A percentile compares a stretch with the other conserved stretches of the same genome.
These are phyloP conservation scores for Catharus bicknelli DNA, from an alignment of 2,113 vertebrate species.

Conservation along the genomic window DNA sequence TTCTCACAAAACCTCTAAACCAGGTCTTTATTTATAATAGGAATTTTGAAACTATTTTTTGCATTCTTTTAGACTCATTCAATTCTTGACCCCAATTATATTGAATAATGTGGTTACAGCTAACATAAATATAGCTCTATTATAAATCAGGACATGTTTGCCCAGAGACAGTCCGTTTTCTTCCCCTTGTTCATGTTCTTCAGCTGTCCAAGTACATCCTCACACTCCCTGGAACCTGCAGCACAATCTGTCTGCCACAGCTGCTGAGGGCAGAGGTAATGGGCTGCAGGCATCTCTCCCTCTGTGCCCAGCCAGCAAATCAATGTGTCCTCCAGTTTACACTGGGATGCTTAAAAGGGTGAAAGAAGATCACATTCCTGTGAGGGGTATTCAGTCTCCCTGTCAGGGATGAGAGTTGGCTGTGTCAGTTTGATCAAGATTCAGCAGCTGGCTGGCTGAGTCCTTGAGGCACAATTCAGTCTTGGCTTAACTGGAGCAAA, in stretches of 20 bases:
- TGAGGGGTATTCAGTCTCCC: background rate
- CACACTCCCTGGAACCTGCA: background rate
- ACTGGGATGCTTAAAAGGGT: background rate
- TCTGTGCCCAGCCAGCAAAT: background rate
- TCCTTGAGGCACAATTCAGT: slow-evolving; percentile 10
- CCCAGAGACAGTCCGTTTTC: slow-evolving; percentile 13
- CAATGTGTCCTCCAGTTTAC: background rate
- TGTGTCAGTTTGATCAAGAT: background rate
- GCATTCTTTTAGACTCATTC: slow-evolving; percentile 39
- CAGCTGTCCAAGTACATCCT: slow-evolving; percentile 23
- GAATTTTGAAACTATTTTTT: slow-evolving; percentile 63
- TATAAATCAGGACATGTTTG: slow-evolving; percentile 41
- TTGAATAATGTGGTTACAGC: slow-evolving; percentile 25
- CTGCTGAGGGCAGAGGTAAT: background rate
- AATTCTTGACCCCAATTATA: slow-evolving; percentile 55
- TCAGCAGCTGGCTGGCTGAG: slow-evolving; percentile 20
- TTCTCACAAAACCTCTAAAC: slow-evolving; percentile 62
- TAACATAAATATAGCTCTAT: slow-evolving; percentile 46
- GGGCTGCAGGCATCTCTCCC: background rate
- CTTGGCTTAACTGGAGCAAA: slow-evolving; percentile 1
- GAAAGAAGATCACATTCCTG: background rate
- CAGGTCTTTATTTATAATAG: slow-evolving; percentile 56
- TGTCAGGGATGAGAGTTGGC: background rate
- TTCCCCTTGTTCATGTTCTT: background rate
- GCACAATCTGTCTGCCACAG: background rate